phyloP scores from a whole-genome alignment of 2,797 vertebrate species.

The Pipistrellus nathusii region DNA sequence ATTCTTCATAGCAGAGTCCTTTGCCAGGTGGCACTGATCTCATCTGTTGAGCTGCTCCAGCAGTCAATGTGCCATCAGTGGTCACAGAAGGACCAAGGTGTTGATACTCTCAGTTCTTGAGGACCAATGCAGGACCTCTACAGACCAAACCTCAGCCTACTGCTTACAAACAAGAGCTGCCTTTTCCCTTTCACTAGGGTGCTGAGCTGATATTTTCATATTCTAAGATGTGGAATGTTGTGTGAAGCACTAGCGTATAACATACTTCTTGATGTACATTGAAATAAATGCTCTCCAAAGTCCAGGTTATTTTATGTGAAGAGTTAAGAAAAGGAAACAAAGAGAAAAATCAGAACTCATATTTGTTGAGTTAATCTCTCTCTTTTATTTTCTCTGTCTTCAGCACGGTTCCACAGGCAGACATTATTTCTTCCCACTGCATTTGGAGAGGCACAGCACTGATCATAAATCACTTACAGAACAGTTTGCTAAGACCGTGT shows the following conservation, averaged over 20 bases:
- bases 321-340: neutral
- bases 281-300: neutral
- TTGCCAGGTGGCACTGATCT: neutral
- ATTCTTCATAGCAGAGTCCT: neutral
- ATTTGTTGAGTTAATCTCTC: neutral
- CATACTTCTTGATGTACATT: neutral
- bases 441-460: neutral
- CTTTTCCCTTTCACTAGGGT: neutral
- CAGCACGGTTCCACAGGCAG: neutral
- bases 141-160: neutral
- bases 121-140: neutral
- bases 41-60: neutral
- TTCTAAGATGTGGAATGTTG: neutral
- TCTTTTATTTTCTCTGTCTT: neutral
- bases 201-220: neutral
- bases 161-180: neutral
- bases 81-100: neutral
- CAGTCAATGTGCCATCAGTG: neutral
- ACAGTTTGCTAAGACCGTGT: neutral
- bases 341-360: neutral
- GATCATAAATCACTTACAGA: neutral
- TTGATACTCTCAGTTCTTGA: neutral
- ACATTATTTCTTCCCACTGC: neutral
- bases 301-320: neutral
- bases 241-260: neutral